phyloP scores from a whole-genome alignment of 2,797 vertebrate species.

The Pogoniulus pusillus region DNA sequence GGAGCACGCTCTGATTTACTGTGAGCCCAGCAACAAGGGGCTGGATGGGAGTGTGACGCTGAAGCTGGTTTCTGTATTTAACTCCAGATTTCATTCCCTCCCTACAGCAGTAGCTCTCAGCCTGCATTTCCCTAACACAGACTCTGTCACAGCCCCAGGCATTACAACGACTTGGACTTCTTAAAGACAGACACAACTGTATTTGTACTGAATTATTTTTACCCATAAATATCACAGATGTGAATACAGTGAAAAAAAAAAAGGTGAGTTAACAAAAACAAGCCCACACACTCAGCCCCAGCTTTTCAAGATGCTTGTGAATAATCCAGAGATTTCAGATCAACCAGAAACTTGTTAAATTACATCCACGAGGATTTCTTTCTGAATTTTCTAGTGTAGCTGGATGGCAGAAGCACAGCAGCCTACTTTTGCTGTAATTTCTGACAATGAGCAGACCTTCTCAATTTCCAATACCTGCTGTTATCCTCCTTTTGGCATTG shows the following conservation, averaged over 20 bases:
- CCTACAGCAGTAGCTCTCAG: slow-evolving; percentile 15
- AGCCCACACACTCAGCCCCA: accelerated
- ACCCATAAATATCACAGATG: background rate
- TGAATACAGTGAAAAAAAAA: background rate
- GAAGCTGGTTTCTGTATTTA: slow-evolving; percentile 13
- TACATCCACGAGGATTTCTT: background rate
- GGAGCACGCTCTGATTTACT: background rate
- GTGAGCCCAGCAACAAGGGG: accelerated
- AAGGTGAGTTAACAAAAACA: background rate
- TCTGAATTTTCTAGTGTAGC: background rate
- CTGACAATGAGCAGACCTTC: background rate
- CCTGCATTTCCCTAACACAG: background rate
- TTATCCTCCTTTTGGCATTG: background rate
- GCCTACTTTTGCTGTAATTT: background rate
- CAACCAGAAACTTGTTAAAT: background rate
- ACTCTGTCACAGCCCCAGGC: slow-evolving; percentile 3
- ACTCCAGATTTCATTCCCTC: slow-evolving; percentile 13
- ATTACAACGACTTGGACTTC: slow-evolving; percentile 19
- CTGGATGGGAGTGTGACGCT: background rate
- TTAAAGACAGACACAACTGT: slow-evolving; percentile 23
- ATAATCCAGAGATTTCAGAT: background rate
- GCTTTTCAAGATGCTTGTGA: background rate
- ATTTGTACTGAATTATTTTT: slow-evolving; percentile 42
- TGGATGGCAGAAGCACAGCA: background rate
- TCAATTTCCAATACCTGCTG: background rate